Conservation (phyloP, 2,113 vertebrate genomes). For the Chascanopsetta lugubris region DNA sequence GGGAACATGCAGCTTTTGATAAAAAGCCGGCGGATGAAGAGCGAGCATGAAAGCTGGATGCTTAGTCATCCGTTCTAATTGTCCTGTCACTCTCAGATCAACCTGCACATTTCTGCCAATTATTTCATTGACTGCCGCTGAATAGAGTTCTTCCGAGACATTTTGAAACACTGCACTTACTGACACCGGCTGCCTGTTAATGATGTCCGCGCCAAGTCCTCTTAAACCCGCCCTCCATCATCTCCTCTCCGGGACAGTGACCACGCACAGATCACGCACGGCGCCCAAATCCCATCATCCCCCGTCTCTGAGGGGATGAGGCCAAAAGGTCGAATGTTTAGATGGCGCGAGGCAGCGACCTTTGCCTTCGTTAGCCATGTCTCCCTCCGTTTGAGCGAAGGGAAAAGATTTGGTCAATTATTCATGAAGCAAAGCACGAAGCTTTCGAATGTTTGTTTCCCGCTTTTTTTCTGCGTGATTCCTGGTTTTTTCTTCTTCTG, state of each 20-base stretch:
- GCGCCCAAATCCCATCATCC: neutral
- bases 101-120: conserved; percentile 39
- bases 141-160: conserved; percentile 20
- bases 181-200: conserved; percentile 19
- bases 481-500: conserved; percentile 22
- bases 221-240: conserved; percentile 17
- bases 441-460: conserved; percentile 59
- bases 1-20: conserved; percentile 20
- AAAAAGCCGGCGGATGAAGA: conserved; percentile 35
- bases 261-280: neutral
- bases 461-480: conserved; percentile 27
- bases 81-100: conserved; percentile 42
- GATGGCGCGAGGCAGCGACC: conserved; percentile 46
- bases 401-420: conserved; percentile 71
- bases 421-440: conserved; percentile 73
- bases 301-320: conserved; percentile 17
- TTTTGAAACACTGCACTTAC: conserved; percentile 23
- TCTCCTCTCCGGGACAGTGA: conserved; percentile 7
- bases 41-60: conserved; percentile 7
- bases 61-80: conserved; percentile 49
- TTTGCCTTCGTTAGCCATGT: conserved; percentile 42
- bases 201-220: conserved; percentile 18
- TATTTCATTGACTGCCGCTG: conserved; percentile 37
- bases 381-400: conserved; percentile 59
- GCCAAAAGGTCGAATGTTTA: conserved; percentile 18